Evolutionary conservation across 2,113 vertebrate species (phyloP).

Genomic region (Tragelaphus imberbis): DNA sequence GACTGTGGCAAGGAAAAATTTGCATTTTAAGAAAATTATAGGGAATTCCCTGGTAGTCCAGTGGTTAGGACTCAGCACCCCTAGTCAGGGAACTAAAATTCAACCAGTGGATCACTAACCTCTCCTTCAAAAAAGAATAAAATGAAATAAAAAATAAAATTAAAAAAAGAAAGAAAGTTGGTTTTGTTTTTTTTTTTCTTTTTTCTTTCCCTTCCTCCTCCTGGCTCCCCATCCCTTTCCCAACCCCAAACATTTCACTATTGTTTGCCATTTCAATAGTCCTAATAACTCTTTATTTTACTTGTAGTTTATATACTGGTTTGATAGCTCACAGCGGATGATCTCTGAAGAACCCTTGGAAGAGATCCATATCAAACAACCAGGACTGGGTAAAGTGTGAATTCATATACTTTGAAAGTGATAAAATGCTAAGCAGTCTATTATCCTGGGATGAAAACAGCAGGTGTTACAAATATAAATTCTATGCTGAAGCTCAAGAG

Average conservation of each 20-base stretch:
- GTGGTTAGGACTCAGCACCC: background rate
- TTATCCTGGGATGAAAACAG: slow-evolving; percentile 47
- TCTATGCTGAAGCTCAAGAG: slow-evolving; percentile 39
- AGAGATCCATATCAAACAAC: slow-evolving; percentile 40
- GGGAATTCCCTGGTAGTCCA: background rate
- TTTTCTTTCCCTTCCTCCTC: background rate
- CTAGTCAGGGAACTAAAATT: background rate
- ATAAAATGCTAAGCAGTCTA: slow-evolving; percentile 60
- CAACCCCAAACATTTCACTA: background rate
- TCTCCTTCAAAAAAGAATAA: background rate
- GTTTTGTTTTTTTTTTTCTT: background rate
- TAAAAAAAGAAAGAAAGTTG: background rate
- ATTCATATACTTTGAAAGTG: slow-evolving; percentile 34
- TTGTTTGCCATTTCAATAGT: background rate
- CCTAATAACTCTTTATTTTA: background rate
- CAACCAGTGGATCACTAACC: background rate
- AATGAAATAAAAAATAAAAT: background rate
- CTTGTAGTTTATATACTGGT: background rate
- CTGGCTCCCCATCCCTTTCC: background rate
- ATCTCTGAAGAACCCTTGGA: background rate
- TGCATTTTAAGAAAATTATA: background rate
- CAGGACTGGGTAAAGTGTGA: background rate
- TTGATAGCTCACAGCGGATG: background rate
- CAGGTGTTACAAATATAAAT: slow-evolving; percentile 51
- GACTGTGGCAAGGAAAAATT: background rate